phyloP scores from a whole-genome alignment of 2,888 invertebrate species.

The Cryptus armator region DNA sequence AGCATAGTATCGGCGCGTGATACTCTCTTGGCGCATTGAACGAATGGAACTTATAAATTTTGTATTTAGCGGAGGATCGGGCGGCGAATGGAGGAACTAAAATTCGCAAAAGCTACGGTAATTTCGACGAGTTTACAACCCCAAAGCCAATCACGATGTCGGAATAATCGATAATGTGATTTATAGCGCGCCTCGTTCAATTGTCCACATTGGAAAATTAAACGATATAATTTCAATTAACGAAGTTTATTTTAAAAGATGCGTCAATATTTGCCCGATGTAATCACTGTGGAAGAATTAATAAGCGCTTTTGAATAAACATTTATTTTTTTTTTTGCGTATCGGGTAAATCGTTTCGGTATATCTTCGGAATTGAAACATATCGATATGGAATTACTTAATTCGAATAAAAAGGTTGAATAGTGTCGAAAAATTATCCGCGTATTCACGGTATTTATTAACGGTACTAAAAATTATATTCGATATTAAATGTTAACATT shows the following conservation, averaged over 20 bases:
- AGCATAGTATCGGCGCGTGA: constrained; percentile 28
- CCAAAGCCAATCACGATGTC: background rate
- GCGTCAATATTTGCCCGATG: background rate
- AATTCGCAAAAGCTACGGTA: too few relatives aligned
- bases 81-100: background rate
- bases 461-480: too few relatives aligned
- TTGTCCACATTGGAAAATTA: background rate
- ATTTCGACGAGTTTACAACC: background rate
- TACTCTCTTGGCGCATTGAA: background rate
- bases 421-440: too few relatives aligned
- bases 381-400: background rate
- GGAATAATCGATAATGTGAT: background rate
- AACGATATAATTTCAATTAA: background rate
- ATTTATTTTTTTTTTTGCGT: too few relatives aligned
- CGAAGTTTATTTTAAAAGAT: background rate
- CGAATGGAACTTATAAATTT: constrained; percentile 73
- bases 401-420: background rate
- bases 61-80: constrained; percentile 66
- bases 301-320: too few relatives aligned
- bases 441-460: background rate
- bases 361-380: background rate
- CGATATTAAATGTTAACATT: too few relatives aligned
- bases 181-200: background rate
- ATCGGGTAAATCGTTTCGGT: too few relatives aligned
- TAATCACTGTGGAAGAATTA: too few relatives aligned